Base-by-base conservation (phyloP, 1,140 invertebrate genomes). In the Drosophila kepulauana region DNA sequence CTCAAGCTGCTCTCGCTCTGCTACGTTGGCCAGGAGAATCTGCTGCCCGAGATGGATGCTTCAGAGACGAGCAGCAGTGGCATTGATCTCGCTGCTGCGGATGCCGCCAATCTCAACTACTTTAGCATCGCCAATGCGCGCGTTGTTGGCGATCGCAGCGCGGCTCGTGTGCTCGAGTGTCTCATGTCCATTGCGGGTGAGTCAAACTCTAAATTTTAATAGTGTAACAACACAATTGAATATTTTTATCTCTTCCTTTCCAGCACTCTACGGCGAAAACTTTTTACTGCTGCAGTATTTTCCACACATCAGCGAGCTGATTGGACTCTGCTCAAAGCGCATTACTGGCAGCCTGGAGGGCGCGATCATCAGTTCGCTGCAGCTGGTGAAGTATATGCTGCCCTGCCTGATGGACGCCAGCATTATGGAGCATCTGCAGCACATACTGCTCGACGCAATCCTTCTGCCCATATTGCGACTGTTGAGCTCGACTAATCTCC, bases 221-320 rank as follows among this genome's bases (percentile, higher is more conserved):
- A 20, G 15, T 59, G 5, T 25, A n/a, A 38, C 8, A 10, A 38
- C 5, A 3, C 8, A 2, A 16, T 5, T 48, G 16, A 15, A 6
- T 20, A 4, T 2, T 56, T 49, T 6, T 11, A 0, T n/a, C 6
- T 10, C 6, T 13, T 10, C 8, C 11, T 1, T 64, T 70, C 0
- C 52, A 87, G 82, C 82, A 13, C 76, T 87, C 25, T 87, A 87
- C 30, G 82, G 84, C 1, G 82, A 87, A 49, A 87, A 66, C 59
- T 95, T 99, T 51, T 97, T 99, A 77, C 94, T 99, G 38, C 93
- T 98, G 38, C 99, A 99, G 93, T 99, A 99, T 92, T 94, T 99
- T 58, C 97, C 98, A 1, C 97, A 99, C 91, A 97, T 98, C 92
- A 95, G 96, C 10, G 98, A 99, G 84, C 88, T 97, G 13, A 95